Conservation (phyloP, 2,888 invertebrate genomes). For the Apoda limacodes region DNA sequence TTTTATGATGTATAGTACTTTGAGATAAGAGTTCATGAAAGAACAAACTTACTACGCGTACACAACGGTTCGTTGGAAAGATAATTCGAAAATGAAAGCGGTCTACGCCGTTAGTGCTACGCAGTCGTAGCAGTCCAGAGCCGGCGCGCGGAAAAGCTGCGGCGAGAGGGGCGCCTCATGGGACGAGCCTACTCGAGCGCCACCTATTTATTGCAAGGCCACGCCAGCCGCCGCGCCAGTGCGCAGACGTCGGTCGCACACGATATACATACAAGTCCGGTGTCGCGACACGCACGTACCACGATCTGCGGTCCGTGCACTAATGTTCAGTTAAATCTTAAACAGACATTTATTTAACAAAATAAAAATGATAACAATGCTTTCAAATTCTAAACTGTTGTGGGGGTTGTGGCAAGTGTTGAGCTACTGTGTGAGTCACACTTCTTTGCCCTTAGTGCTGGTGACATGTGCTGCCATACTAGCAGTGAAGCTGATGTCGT, state of each 20-base stretch:
- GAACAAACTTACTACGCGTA: no score
- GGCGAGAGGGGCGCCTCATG: slow-evolving; percentile 52
- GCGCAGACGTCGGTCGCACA: slow-evolving; percentile 60
- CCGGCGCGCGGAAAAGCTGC: slow-evolving; percentile 38
- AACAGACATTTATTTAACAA: slow-evolving; percentile 28
- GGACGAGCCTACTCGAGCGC: slow-evolving; percentile 52
- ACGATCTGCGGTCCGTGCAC: slow-evolving; percentile 47
- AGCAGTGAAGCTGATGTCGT: slow-evolving; percentile 52
- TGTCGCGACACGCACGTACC: no score
- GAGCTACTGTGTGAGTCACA: slow-evolving; percentile 50
- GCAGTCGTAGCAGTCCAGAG: slow-evolving; percentile 38
- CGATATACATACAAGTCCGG: no score
- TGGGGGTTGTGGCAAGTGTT: slow-evolving; percentile 63
- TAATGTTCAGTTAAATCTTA: slow-evolving; percentile 37
- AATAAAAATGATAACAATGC: slow-evolving; percentile 45
- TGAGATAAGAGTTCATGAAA: no score
- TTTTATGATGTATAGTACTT: no score
- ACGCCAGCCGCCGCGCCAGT: slow-evolving; percentile 60
- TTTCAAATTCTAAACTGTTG: slow-evolving; percentile 62
- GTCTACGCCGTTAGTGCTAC: slow-evolving; percentile 39
- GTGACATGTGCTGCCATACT: slow-evolving; percentile 59
- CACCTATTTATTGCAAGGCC: slow-evolving; percentile 69
- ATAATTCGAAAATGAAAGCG: slow-evolving; percentile 21
- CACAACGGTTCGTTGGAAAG: no score
- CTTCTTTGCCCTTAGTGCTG: slow-evolving; percentile 53